A percentile compares a stretch with the other conserved stretches of the same genome.
Conservation (phyloP, 2,113 vertebrate species). For the Aspiorhynchus laticeps region DNA sequence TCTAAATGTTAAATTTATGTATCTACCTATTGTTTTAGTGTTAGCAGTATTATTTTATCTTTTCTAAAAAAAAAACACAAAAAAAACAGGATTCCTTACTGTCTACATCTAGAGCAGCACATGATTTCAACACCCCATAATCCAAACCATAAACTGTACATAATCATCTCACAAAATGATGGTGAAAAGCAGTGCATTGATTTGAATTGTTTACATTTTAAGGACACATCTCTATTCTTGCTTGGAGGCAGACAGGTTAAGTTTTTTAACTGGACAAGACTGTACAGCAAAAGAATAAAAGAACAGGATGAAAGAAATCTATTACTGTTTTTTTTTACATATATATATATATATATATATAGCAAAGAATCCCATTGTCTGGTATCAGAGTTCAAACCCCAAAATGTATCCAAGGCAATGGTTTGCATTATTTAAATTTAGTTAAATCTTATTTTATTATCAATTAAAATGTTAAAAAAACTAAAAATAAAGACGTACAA, state of each 20-base stretch:
- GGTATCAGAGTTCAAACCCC: neutral
- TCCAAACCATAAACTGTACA: neutral
- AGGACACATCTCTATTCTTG: neutral
- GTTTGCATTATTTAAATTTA: neutral
- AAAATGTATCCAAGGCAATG: neutral
- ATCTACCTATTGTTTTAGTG: constrained; percentile 17
- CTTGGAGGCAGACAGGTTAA: neutral
- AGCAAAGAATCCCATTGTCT: neutral
- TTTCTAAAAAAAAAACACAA: neutral
- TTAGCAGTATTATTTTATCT: neutral
- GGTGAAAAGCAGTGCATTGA: neutral
- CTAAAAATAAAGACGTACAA: neutral
- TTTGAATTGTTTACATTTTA: constrained; percentile 30
- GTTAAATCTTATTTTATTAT: neutral
- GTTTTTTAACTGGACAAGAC: constrained; percentile 23
- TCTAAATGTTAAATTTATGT: neutral
- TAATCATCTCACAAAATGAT: constrained; percentile 21
- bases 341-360: no score
- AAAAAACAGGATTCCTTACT: neutral
- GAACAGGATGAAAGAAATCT: neutral
- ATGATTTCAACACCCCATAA: neutral
- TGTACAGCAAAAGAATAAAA: constrained; percentile 7
- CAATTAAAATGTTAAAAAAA: neutral
- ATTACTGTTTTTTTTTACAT: neutral
- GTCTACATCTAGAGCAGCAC: neutral